Evolutionary conservation across 1,140 invertebrate genomes (phyloP).

Genomic region (Gonioctena quinquepunctata): DNA sequence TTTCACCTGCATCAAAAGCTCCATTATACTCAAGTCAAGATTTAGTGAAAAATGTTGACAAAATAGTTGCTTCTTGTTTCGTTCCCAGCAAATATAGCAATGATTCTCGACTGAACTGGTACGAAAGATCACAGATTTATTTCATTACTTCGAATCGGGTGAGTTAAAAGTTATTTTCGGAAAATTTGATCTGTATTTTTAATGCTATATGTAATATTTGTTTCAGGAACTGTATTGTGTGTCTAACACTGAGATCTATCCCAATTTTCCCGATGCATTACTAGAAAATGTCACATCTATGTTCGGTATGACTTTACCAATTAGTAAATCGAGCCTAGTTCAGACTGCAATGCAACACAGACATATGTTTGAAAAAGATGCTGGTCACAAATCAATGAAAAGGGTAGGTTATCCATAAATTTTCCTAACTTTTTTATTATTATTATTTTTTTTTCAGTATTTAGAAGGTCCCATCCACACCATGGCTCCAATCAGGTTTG

Average conservation of each 20-base stretch:
- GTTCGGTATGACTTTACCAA: constrained; percentile 36
- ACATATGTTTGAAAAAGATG: constrained; percentile 32
- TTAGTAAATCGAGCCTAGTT: constrained; percentile 19
- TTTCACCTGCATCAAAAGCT: constrained; percentile 61
- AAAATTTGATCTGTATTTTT: constrained; percentile 29
- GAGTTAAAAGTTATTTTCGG: constrained; percentile 51
- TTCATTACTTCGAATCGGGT: constrained; percentile 64
- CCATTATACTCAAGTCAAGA: constrained; percentile 60
- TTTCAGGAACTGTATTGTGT: constrained; percentile 44
- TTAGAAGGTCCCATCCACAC: constrained; percentile 61
- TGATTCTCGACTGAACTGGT: constrained; percentile 59
- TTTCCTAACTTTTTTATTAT: constrained; percentile 4
- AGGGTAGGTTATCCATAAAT: constrained; percentile 26
- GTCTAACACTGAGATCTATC: constrained; percentile 29
- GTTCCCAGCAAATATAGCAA: constrained; percentile 59
- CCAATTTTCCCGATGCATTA: constrained; percentile 14
- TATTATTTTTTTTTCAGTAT: constrained; percentile 56
- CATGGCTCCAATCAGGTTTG: constrained; percentile 57
- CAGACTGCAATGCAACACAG: constrained; percentile 7
- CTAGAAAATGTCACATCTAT: constrained; percentile 26
- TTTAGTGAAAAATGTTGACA: constrained; percentile 55
- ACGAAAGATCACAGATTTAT: constrained; percentile 62
- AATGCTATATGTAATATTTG: constrained; percentile 18
- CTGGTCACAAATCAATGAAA: constrained; percentile 32
- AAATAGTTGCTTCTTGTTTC: constrained; percentile 59